These are phyloP conservation scores for Geopemphigus sp. DNA, from an alignment of 1,140 invertebrate genomes.

Conservation along the genomic window DNA sequence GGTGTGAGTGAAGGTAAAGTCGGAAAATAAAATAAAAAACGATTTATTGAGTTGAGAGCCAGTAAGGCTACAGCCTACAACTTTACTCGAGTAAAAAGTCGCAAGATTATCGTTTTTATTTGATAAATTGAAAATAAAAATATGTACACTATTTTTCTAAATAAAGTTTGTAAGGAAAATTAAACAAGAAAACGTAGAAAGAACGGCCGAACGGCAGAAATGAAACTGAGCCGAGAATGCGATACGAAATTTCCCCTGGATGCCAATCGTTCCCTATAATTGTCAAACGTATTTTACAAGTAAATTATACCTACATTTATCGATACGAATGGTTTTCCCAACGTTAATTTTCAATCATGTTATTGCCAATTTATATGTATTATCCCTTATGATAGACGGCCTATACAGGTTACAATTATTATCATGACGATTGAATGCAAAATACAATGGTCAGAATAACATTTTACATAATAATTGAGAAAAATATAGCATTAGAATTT, in stretches of 20 bases:
- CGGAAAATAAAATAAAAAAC: background rate
- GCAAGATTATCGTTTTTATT: background rate
- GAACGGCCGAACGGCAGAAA: slow-evolving; percentile 7
- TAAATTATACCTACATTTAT: slow-evolving; percentile 32
- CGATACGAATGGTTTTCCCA: slow-evolving; percentile 18
- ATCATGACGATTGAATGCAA: no score
- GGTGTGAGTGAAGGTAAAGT: background rate
- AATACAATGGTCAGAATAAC: no score
- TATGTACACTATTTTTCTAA: no score
- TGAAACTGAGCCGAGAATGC: background rate
- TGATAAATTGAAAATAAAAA: slow-evolving; percentile 3
- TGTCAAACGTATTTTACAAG: background rate
- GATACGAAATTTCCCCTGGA: background rate
- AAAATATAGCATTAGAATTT: no score
- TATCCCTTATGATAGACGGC: no score
- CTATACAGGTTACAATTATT: no score
- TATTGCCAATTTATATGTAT: no score
- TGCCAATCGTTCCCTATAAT: background rate
- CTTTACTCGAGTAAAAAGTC: slow-evolving; percentile 1
- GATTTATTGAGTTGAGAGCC: background rate
- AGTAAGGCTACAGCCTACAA: slow-evolving; percentile 1
- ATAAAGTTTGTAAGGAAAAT: background rate
- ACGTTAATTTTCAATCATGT: background rate
- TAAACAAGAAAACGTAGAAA: background rate
- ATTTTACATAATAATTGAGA: no score